Percentiles rank a stretch among this genome's conserved stretches.
Evolutionary conservation across 2,797 vertebrate species (phyloP).

Genomic region (Esox masquinongy): DNA sequence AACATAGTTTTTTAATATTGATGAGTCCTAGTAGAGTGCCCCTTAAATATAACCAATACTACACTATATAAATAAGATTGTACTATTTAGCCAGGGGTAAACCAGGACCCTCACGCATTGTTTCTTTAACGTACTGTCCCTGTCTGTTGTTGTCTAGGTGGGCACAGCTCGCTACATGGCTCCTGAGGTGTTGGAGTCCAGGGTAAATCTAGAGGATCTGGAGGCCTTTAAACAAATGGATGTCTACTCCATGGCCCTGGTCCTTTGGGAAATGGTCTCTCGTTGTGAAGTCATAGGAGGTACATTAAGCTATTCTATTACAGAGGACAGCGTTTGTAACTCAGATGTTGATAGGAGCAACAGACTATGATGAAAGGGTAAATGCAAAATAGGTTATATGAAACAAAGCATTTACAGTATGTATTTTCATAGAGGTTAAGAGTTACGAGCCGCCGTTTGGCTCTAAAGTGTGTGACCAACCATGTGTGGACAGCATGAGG

Average conservation of each 20-base stretch:
- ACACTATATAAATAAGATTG: not conserved
- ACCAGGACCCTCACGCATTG: not conserved
- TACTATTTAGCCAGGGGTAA: not conserved
- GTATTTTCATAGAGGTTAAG: conserved; percentile 75
- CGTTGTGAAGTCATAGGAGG: conserved; percentile 84
- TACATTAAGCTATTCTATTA: conserved; percentile 51
- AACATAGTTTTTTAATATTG: too few species aligned
- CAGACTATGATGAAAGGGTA: not conserved
- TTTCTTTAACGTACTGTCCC: not conserved
- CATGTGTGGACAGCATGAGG: conserved; percentile 90
- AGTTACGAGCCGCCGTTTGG: conserved; percentile 86
- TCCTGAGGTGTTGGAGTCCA: conserved; percentile 87
- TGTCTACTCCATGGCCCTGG: conserved; percentile 89
- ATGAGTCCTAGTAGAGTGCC: not conserved
- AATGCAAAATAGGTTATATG: not conserved
- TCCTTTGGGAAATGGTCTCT: conserved; percentile 89
- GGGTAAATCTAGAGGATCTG: conserved; percentile 89
- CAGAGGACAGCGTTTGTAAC: not conserved
- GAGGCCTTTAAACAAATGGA: conserved; percentile 94
- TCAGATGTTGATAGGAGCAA: not conserved
- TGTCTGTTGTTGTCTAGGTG: conserved; percentile 68
- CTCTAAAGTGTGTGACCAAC: conserved; percentile 85
- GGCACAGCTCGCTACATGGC: conserved; percentile 92
- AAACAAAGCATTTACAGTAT: not conserved
- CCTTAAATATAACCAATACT: not conserved